phyloP scores from a whole-genome alignment of 2,797 vertebrate genomes.

The Acropternis orthonyx region DNA sequence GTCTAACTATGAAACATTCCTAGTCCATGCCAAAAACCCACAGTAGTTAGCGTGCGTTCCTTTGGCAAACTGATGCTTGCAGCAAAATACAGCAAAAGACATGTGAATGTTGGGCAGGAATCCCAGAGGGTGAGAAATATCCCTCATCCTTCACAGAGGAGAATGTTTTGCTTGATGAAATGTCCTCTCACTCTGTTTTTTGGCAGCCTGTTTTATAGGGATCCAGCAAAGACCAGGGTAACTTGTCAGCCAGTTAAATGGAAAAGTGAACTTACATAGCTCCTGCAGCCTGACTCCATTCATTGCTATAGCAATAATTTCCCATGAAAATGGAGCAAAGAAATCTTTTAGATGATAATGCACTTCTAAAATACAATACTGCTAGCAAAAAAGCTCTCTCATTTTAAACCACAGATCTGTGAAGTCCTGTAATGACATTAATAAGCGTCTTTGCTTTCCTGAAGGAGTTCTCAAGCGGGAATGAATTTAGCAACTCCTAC shows the following conservation, averaged over 20 bases:
- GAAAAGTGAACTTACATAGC: neutral
- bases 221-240: neutral
- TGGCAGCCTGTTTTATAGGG: neutral
- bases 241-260: neutral
- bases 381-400: neutral
- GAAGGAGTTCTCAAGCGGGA: neutral
- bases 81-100: neutral
- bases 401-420: neutral
- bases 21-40: neutral
- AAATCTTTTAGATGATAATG: neutral
- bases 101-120: neutral
- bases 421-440: neutral
- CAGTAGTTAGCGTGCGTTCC: neutral
- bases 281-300: neutral
- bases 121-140: neutral
- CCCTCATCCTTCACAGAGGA: accelerated
- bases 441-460: neutral
- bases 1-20: neutral
- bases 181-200: neutral
- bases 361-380: neutral
- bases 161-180: neutral
- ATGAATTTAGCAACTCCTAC: neutral
- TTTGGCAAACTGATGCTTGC: neutral
- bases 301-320: constrained; percentile 3
- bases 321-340: neutral